Evolutionary conservation across 2,113 vertebrate species (phyloP).

Genomic region (Podiceps cristatus): DNA sequence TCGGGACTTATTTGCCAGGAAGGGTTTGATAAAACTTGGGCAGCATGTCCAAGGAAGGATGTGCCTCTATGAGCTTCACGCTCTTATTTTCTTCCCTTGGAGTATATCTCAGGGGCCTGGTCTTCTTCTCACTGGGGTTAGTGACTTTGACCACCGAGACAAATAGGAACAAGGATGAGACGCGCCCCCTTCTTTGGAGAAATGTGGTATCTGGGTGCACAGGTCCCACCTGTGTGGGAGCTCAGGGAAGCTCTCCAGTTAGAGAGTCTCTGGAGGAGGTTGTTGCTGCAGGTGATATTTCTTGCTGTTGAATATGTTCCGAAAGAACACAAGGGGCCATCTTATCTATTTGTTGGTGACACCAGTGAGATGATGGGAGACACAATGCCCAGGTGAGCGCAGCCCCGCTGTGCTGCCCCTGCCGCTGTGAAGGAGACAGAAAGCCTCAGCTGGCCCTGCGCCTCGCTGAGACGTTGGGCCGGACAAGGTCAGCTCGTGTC

Average conservation of each 20-base stretch:
- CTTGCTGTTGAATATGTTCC: not conserved
- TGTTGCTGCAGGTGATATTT: not conserved
- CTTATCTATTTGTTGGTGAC: not conserved
- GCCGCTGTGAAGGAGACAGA: not conserved
- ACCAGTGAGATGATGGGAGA: not conserved
- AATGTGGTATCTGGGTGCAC: not conserved
- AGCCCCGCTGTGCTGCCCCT: not conserved
- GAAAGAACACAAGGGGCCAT: not conserved
- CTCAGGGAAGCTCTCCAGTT: not conserved
- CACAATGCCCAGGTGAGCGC: not conserved
- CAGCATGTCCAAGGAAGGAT: not conserved
- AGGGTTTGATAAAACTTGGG: not conserved
- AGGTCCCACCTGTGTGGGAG: not conserved
- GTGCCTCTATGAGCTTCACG: not conserved
- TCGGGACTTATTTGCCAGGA: not conserved
- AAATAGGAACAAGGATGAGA: not conserved
- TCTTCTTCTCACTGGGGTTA: not conserved
- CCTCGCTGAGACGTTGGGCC: rapidly evolving
- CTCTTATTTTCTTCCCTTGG: not conserved
- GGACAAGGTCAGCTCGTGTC: not conserved
- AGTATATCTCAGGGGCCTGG: not conserved
- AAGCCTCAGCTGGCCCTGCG: not conserved
- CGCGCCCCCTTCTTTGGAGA: not conserved
- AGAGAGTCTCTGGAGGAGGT: not conserved
- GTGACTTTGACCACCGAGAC: not conserved